Conservation (phyloP, 1,140 invertebrate species). For the Arion vulgaris region DNA sequence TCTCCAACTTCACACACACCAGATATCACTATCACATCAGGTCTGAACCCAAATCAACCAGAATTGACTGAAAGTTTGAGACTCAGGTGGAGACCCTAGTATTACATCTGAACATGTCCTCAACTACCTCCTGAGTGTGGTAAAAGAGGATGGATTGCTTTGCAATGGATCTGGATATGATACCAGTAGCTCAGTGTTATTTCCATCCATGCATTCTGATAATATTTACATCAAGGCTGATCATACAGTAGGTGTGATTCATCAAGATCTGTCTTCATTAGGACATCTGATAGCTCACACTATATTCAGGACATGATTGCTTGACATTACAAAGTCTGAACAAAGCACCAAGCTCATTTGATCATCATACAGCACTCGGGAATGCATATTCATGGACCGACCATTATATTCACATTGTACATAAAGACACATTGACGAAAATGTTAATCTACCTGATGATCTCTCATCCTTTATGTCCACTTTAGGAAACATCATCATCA, state of each 20-base stretch:
- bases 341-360: conserved; percentile 2
- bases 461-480: conserved; percentile 33
- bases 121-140: conserved; percentile 44
- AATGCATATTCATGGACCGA: conserved; percentile 9
- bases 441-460: conserved; percentile 23
- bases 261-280: conserved; percentile 11
- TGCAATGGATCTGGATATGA: conserved; percentile 3
- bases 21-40: conserved; percentile 32
- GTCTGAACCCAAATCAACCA: conserved; percentile 43
- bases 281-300: neutral
- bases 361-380: neutral
- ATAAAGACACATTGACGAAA: conserved; percentile 19
- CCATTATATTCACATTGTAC: conserved; percentile 5
- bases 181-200: conserved; percentile 11
- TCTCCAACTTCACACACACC: conserved; percentile 42
- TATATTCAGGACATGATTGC: conserved; percentile 1
- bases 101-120: conserved; percentile 63
- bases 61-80: conserved; percentile 45
- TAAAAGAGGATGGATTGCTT: conserved; percentile 37
- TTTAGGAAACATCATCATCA: conserved; percentile 32
- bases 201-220: conserved; percentile 26
- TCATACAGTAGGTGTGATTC: conserved; percentile 13
- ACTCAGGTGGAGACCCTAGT: conserved; percentile 47
- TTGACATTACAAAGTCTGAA: conserved; percentile 18
- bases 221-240: conserved; percentile 14